phyloP scores from a whole-genome alignment of 2,888 invertebrate genomes.

The Griposia aprilina region DNA sequence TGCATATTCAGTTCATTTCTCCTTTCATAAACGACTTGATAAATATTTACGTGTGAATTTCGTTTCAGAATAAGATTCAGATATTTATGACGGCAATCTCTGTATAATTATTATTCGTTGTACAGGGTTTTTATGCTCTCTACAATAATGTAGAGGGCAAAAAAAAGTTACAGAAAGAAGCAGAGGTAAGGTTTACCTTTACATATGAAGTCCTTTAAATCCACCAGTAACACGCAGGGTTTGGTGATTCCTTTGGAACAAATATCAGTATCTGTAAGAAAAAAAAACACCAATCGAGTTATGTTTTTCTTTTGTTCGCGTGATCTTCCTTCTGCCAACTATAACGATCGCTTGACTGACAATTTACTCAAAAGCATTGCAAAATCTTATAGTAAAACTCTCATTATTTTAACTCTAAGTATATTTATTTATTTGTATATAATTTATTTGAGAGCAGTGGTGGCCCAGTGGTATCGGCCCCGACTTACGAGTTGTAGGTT shows the following conservation, averaged over 20 bases:
- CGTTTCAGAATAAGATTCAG: too few relatives aligned
- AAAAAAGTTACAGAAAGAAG: not conserved
- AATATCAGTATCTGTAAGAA: slow-evolving; percentile 1
- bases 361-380: not conserved
- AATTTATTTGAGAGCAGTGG: too few relatives aligned
- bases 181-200: not conserved
- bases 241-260: not conserved
- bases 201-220: not conserved
- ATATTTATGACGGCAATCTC: too few relatives aligned
- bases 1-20: too few relatives aligned
- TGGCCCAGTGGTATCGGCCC: too few relatives aligned
- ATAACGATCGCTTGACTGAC: not conserved
- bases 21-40: too few relatives aligned
- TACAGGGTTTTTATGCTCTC: too few relatives aligned
- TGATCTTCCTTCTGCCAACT: not conserved
- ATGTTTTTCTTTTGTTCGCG: not conserved
- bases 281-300: not conserved
- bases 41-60: too few relatives aligned
- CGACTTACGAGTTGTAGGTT: too few relatives aligned
- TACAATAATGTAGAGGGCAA: too few relatives aligned
- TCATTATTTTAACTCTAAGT: not conserved
- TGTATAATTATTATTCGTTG: too few relatives aligned
- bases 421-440: too few relatives aligned
- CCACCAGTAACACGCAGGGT: not conserved
- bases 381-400: not conserved